Evolutionary conservation across 2,797 vertebrate species (phyloP), one percentile per base, ranked within the genome.

Genomic region (Ctenosaura bakeri): DNA sequence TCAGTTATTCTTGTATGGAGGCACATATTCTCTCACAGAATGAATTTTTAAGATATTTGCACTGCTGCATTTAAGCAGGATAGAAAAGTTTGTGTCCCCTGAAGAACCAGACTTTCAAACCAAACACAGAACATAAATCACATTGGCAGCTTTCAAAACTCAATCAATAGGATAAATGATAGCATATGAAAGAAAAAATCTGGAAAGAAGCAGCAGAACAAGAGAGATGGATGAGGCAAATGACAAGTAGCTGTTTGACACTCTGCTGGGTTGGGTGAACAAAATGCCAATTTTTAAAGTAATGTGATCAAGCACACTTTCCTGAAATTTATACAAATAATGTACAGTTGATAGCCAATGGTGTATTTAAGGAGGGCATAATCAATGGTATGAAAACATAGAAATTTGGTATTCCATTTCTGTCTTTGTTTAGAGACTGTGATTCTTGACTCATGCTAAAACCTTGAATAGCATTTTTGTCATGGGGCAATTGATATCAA

Each of bases 351-450:
- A 50, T 91, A 96, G 92, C 94, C 97, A 97, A 97, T 95, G 97
- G 97, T 97, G 91, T 92, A 88, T 95, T 97, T 90, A 92, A 97
- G 92, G 95, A 97, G 97, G 96, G 97, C 92, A 93, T 93, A 96
- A 98, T 98, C 97, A 97, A 98, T 97, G 97, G 89, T 87, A 96
- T 94, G 90, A 94, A 95, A 95, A 92, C 92, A 95, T 93, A 97
- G 95, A 97, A 96, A 96, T 96, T 97, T 97, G 73, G 83, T 94
- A 79, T 96, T 96, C 95, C 91, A 94, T 88, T 96, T 97, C 94
- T 96, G 64, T 94, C 64, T 90, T 95, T 90, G 94, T 97, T 97
- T 96, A 94, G 77, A 91, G 77, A 92, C 86, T 91, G 88, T 94
- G 96, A 94, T 81, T 85, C 96, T 88, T 96, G 91, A 89, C 89